phyloP scores from a whole-genome alignment of 2,113 vertebrate genomes.

The Ia io region DNA sequence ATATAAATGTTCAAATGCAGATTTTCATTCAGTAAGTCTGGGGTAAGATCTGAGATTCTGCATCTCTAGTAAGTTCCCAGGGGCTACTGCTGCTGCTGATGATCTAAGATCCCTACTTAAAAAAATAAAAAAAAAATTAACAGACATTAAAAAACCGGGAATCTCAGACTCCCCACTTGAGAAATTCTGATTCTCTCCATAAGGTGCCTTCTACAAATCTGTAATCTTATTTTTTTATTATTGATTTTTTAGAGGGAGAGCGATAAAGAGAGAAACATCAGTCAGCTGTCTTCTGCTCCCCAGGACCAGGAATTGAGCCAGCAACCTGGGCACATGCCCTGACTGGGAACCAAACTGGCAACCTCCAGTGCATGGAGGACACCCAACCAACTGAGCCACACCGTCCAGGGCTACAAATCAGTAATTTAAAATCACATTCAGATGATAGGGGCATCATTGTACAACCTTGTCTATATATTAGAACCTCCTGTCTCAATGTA shows the following conservation, averaged over 20 bases:
- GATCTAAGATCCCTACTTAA: not conserved
- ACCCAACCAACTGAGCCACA: too few relatives aligned
- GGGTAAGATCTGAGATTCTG: not conserved
- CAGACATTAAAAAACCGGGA: not conserved
- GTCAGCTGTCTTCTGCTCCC: too few relatives aligned
- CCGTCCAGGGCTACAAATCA: too few relatives aligned
- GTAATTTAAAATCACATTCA: not conserved
- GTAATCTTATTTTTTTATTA: not conserved
- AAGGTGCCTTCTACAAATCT: not conserved
- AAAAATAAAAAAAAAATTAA: too few relatives aligned
- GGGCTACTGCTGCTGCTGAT: not conserved
- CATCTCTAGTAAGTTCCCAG: not conserved
- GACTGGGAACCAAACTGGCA: too few relatives aligned
- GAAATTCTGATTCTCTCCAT: not conserved
- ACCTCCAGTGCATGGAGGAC: too few relatives aligned
- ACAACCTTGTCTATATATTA: not conserved
- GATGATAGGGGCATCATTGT: not conserved
- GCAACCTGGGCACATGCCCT: too few relatives aligned
- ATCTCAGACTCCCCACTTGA: not conserved
- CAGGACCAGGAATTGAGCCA: too few relatives aligned
- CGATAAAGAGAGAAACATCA: too few relatives aligned
- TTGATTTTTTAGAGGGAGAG: too few relatives aligned
- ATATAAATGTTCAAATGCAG: not conserved
- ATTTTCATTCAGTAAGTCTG: not conserved
- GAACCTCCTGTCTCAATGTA: not conserved